Evolutionary conservation across 2,113 vertebrate genomes (phyloP), one percentile per base, ranked within the genome.

Genomic region (Rana temporaria): DNA sequence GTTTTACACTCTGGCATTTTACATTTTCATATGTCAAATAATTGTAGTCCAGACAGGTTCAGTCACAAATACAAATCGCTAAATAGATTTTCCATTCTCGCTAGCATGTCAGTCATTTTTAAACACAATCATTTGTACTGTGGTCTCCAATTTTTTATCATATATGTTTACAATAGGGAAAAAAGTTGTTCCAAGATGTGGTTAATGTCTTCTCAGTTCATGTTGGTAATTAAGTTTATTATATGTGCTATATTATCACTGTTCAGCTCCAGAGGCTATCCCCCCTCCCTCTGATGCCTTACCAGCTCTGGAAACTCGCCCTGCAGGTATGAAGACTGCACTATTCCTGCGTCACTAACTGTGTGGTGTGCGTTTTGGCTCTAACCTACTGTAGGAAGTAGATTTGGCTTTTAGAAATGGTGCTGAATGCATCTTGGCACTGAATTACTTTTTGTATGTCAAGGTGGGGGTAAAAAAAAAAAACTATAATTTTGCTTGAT

Each of bases 251-350:
- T 62, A 2, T 80, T 80, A 53, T 79, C 32, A 48, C 34, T 70
- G n/a, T 71, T 60, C 17, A 80, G 55, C 38, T 60, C 0, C 55
- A 52, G 78, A 80, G 38, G 55, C 55, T 34, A 26, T 17, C 7
- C 9, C 65, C 17, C 67, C 34, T 26, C 26, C 55, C 34, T 26
- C 55, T 70, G 78, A 9, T 42, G 56, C 66, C 2, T 32, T 66
- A 30, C 2, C 55, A 26, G 15, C 34, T 14, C 2, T 16, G 48
- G 55, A 24, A 14, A 14, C 56, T 75, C 72, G 0, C 34, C 55
- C 20, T 15, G 16, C 78, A 80, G 78, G 78, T 80, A 80, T 52
- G 71, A 56, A n/a, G 55, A 8, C n/a, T 32, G n/a, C 20, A 42
- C 7, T 69, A 8, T 48, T 38, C 12, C 30, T 60, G 55, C 55